These are phyloP conservation scores for Pachymerium ferrugineum DNA, from an alignment of 2,888 invertebrate genomes.

Conservation along the genomic window DNA sequence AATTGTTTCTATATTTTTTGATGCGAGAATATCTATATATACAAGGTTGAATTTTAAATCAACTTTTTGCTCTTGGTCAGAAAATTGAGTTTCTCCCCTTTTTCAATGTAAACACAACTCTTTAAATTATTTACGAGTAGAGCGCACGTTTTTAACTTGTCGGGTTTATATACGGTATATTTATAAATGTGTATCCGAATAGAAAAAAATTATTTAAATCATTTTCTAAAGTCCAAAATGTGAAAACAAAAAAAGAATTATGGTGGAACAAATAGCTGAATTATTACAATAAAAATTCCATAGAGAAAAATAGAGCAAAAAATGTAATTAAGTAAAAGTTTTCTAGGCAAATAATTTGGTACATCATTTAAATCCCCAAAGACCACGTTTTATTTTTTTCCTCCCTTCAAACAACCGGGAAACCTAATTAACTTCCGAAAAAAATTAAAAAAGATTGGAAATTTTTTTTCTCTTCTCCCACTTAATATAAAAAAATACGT, in stretches of 20 bases:
- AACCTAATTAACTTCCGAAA: conserved; percentile 21
- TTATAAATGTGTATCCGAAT: not conserved
- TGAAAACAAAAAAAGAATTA: not conserved
- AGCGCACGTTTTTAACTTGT: not conserved
- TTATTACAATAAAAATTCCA: conserved; percentile 23
- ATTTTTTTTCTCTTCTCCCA: not conserved
- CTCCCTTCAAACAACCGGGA: conserved; percentile 15
- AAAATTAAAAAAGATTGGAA: not conserved
- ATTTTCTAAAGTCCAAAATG: no score
- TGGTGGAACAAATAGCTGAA: not conserved
- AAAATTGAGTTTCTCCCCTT: conserved; percentile 10
- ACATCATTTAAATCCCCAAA: conserved; percentile 24
- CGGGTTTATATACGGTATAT: not conserved
- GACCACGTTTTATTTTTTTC: not conserved
- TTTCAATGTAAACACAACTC: conserved; percentile 10
- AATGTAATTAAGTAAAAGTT: conserved; percentile 20
- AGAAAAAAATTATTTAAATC: not conserved
- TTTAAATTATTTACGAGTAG: conserved; percentile 12
- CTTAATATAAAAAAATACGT: not conserved
- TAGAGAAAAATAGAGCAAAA: not conserved
- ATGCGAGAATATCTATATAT: not conserved
- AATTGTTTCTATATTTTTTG: not conserved
- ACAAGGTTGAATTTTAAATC: conserved; percentile 9
- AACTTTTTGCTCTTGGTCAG: conserved; percentile 20
- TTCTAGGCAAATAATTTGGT: conserved; percentile 22